Percentiles rank a stretch among this genome's conserved stretches.
Conservation (phyloP, 2,888 invertebrate species). For the Lasioglossum villosulum region DNA sequence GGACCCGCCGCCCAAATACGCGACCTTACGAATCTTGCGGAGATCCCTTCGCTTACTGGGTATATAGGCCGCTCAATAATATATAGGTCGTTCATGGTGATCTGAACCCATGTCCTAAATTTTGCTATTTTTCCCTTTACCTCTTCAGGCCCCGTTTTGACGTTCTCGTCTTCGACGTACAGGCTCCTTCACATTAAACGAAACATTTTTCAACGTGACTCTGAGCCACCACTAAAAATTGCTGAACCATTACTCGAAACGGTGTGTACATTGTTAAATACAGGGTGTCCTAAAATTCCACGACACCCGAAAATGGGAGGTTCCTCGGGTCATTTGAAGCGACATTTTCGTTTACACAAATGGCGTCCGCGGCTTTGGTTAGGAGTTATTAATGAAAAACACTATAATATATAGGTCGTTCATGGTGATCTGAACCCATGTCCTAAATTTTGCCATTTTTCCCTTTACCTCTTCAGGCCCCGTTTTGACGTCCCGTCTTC, state of each 20-base stretch:
- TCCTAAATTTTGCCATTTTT: background rate
- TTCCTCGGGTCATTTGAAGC: too few species aligned
- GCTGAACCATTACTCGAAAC: too few species aligned
- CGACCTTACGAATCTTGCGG: slow-evolving; percentile 17
- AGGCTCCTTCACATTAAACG: too few species aligned
- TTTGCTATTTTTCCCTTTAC: background rate
- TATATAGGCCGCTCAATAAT: slow-evolving; percentile 1
- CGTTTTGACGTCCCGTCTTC: background rate
- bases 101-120: background rate
- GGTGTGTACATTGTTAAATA: too few species aligned
- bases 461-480: background rate
- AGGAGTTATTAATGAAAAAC: too few species aligned
- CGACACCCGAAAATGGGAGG: too few species aligned
- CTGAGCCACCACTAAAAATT: too few species aligned
- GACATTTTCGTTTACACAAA: too few species aligned
- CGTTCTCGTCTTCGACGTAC: background rate
- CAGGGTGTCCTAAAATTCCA: too few species aligned
- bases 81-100: background rate
- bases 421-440: background rate
- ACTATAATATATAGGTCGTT: background rate
- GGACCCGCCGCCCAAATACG: background rate
- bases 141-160: background rate
- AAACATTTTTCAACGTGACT: background rate
- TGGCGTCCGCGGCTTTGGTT: too few species aligned
- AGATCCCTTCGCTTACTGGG: background rate